A percentile compares a stretch with the other conserved stretches of the same genome.
Evolutionary conservation across 2,888 invertebrate genomes (phyloP).

Genomic region (Oscheius sp.): DNA sequence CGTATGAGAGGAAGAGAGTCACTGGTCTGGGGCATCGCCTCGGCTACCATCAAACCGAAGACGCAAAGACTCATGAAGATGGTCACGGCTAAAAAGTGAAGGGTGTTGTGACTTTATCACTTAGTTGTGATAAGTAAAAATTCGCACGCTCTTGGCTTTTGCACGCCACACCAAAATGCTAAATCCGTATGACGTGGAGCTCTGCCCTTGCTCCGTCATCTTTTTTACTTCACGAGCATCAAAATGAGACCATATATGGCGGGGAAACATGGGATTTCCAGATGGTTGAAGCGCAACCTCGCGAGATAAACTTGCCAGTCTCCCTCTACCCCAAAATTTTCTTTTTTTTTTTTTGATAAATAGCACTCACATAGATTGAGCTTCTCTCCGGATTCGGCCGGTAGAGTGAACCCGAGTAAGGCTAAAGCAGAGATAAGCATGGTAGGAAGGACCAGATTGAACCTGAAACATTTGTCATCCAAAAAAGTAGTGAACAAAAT

Average conservation of each 20-base stretch:
- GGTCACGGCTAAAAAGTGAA: conserved; percentile 66
- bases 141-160: too few species aligned
- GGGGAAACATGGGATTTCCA: too few species aligned
- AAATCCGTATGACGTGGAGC: too few species aligned
- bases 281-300: too few species aligned
- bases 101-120: background rate
- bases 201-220: too few species aligned
- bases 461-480: conserved; percentile 74
- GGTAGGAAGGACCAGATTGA: conserved; percentile 98
- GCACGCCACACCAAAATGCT: too few species aligned
- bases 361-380: conserved; percentile 86
- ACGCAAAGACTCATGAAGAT: conserved; percentile 89
- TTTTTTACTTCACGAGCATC: too few species aligned
- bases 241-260: too few species aligned
- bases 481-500: background rate
- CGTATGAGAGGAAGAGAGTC: conserved; percentile 93
- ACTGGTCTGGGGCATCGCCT: conserved; percentile 97
- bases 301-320: too few species aligned
- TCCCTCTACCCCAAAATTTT: too few species aligned
- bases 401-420: conserved; percentile 94
- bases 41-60: conserved; percentile 96
- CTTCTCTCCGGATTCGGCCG: conserved; percentile 99
- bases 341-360: background rate
- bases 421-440: conserved; percentile 99
- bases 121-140: too few species aligned